Evolutionary conservation across 2,888 invertebrate genomes (phyloP).

Genomic region (Standfussiana lucernea): DNA sequence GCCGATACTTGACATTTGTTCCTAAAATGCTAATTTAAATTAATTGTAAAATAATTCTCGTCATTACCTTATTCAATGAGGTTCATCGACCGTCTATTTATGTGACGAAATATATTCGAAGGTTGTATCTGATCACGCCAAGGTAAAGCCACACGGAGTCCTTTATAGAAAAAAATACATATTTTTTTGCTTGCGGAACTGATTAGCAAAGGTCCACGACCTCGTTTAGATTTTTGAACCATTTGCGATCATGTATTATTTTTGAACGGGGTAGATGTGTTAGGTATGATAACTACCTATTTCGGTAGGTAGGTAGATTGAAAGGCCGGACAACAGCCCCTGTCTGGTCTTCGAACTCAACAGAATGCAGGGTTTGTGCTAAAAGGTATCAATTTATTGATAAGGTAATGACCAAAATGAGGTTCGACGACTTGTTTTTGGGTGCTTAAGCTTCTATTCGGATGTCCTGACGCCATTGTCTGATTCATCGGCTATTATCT

Average conservation of each 20-base stretch:
- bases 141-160: conserved; percentile 81
- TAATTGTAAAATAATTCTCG: conserved; percentile 70
- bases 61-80: conserved; percentile 70
- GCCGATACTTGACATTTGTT: conserved; percentile 67
- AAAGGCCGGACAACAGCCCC: conserved; percentile 73
- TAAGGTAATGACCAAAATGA: conserved; percentile 35
- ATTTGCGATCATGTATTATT: conserved; percentile 66
- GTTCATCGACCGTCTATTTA: conserved; percentile 82
- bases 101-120: conserved; percentile 84
- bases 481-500: conserved; percentile 27
- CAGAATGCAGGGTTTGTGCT: conserved; percentile 63
- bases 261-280: conserved; percentile 63
- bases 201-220: conserved; percentile 77
- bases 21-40: conserved; percentile 63
- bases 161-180: conserved; percentile 71
- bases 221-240: conserved; percentile 73
- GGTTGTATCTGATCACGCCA: conserved; percentile 81
- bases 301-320: conserved; percentile 55
- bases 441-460: conserved; percentile 15
- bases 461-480: conserved; percentile 19
- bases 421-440: conserved; percentile 25
- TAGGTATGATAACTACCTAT: neutral
- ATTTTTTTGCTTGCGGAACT: conserved; percentile 76
- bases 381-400: conserved; percentile 48
- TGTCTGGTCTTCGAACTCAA: conserved; percentile 73